These are phyloP conservation scores for Agrochola lota DNA, from an alignment of 2,888 invertebrate genomes.

Conservation along the genomic window DNA sequence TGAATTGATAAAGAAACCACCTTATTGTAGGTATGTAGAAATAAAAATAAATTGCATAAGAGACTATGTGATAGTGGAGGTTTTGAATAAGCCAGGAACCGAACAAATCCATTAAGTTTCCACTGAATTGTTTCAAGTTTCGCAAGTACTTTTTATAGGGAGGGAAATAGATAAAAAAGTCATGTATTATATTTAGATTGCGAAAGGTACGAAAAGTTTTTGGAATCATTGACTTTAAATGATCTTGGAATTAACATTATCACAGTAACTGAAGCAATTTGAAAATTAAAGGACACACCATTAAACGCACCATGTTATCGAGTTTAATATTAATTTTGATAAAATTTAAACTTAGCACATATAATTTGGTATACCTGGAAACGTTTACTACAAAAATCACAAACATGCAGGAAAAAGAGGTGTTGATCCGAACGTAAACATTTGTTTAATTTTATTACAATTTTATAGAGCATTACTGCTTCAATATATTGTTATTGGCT, in stretches of 20 bases:
- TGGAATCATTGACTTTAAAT: not conserved
- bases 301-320: not conserved
- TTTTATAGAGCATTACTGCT: constrained; percentile 17
- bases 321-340: not conserved
- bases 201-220: not conserved
- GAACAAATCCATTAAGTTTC: not conserved
- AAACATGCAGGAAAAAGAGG: constrained; percentile 45
- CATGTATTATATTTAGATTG: not conserved
- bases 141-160: too few relatives aligned
- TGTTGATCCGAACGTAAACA: constrained; percentile 10
- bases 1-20: not conserved
- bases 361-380: constrained; percentile 38
- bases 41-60: not conserved
- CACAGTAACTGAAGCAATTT: not conserved
- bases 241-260: not conserved
- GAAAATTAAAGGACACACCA: not conserved
- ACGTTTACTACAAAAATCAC: not conserved
- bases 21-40: not conserved
- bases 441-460: constrained; percentile 31
- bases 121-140: not conserved
- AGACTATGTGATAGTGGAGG: not conserved
- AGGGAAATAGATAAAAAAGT: too few relatives aligned
- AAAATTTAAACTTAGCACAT: not conserved
- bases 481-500: constrained; percentile 24
- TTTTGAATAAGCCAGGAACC: not conserved